Conservation (phyloP, 1,140 invertebrate genomes). For the Hypsibius dujardini region DNA sequence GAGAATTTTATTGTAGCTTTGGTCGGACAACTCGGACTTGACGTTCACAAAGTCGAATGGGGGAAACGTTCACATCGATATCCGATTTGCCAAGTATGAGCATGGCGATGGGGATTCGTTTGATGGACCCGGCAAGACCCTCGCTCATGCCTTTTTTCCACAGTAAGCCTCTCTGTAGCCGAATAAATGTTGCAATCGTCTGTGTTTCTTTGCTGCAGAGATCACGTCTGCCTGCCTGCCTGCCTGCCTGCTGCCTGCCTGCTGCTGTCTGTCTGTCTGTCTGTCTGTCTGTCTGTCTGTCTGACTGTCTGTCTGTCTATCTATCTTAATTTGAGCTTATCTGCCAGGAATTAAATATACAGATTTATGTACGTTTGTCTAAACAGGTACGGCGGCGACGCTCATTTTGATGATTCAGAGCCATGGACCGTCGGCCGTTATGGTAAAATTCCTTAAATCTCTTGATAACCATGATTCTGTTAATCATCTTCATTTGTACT, state of each 20-base stretch:
- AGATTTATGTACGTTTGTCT: background rate
- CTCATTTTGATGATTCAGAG: conserved; percentile 58
- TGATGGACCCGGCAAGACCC: conserved; percentile 69
- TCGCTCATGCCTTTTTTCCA: conserved; percentile 83
- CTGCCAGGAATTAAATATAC: no score
- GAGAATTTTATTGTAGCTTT: conserved; percentile 38
- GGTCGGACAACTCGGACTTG: conserved; percentile 65
- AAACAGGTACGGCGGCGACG: conserved; percentile 71
- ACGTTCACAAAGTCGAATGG: conserved; percentile 53
- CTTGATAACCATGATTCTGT: background rate
- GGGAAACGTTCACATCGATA: conserved; percentile 66
- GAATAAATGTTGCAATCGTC: background rate
- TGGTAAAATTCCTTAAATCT: conserved; percentile 23
- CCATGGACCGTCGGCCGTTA: conserved; percentile 25
- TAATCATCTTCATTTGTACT: background rate
- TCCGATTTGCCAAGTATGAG: conserved; percentile 53
- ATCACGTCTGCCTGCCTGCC: no score
- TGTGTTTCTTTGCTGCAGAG: no score
- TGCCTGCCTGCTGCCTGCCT: no score
- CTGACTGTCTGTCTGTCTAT: no score
- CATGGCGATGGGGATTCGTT: conserved; percentile 86
- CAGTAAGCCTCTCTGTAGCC: background rate
- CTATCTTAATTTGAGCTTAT: no score
- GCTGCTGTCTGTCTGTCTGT: no score
- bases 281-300: no score